A percentile compares a stretch with the other conserved stretches of the same genome.
Evolutionary conservation across 2,113 vertebrate genomes (phyloP).

Genomic region (Syngnathus typhle): DNA sequence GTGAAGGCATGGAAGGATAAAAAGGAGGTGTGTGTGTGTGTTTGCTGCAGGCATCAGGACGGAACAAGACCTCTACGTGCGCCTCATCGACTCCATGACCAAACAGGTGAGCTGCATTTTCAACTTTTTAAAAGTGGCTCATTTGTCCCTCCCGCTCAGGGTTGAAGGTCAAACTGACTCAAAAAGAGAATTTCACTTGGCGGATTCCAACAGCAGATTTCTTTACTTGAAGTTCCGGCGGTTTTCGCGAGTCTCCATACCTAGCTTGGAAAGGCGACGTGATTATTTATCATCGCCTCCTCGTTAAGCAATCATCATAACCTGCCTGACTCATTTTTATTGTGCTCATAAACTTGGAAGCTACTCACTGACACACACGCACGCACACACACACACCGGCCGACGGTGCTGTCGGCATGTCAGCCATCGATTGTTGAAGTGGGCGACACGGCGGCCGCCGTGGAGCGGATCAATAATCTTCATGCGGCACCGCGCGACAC

Average conservation of each 20-base stretch:
- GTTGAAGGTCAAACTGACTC: too few species aligned
- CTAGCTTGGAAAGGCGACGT: background rate
- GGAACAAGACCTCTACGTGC: constrained; percentile 8
- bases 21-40: background rate
- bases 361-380: background rate
- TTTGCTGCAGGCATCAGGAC: constrained; percentile 4
- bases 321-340: background rate
- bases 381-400: too few species aligned
- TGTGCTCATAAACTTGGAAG: background rate
- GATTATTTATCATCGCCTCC: background rate
- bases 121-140: too few species aligned
- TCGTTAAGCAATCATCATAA: background rate
- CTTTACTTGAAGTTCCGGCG: too few species aligned
- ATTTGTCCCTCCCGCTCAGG: too few species aligned
- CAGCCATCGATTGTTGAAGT: background rate
- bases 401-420: background rate
- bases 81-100: constrained; percentile 17
- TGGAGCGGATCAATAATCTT: background rate
- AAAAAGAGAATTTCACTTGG: too few species aligned
- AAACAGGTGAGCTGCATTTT: constrained; percentile 1
- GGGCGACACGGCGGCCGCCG: background rate
- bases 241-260: too few species aligned
- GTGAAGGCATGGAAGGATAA: too few species aligned
- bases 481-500: background rate
- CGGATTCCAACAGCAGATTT: too few species aligned